phyloP scores from a whole-genome alignment of 2,888 invertebrate genomes.

The Tetanocera ferruginea region DNA sequence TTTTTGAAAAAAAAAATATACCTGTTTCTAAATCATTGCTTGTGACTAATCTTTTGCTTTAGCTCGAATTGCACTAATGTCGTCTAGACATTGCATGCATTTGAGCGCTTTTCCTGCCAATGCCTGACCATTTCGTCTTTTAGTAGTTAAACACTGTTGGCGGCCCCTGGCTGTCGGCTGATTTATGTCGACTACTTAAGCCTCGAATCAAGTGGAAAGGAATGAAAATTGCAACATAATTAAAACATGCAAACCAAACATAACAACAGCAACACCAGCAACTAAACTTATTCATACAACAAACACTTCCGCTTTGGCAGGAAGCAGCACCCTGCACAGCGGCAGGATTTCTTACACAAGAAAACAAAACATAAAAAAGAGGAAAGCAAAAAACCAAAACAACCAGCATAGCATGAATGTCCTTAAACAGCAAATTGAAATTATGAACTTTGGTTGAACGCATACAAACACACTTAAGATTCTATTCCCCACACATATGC shows the following conservation, averaged over 20 bases:
- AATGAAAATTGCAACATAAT: slow-evolving; percentile 21
- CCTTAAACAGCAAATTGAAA: slow-evolving; percentile 29
- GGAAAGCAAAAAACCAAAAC: slow-evolving; percentile 1
- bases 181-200: slow-evolving; percentile 9
- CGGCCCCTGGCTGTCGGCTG: background rate
- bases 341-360: slow-evolving; percentile 1
- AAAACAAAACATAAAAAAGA: slow-evolving; percentile 3
- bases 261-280: background rate
- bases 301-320: slow-evolving; percentile 23
- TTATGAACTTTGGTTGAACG: slow-evolving; percentile 16
- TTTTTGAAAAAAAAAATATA: background rate
- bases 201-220: background rate
- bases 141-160: background rate
- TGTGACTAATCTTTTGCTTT: background rate
- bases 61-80: slow-evolving; percentile 1
- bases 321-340: slow-evolving; percentile 12
- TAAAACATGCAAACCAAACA: slow-evolving; percentile 19
- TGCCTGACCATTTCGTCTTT: slow-evolving; percentile 8
- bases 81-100: slow-evolving; percentile 34
- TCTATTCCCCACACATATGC: background rate
- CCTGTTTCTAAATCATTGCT: background rate
- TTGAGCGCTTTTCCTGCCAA: background rate
- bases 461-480: background rate
- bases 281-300: slow-evolving; percentile 7
- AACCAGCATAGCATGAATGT: background rate